These are phyloP conservation scores for Tricholaema leucomelas DNA, from an alignment of 2,113 vertebrate genomes.

Conservation along the genomic window DNA sequence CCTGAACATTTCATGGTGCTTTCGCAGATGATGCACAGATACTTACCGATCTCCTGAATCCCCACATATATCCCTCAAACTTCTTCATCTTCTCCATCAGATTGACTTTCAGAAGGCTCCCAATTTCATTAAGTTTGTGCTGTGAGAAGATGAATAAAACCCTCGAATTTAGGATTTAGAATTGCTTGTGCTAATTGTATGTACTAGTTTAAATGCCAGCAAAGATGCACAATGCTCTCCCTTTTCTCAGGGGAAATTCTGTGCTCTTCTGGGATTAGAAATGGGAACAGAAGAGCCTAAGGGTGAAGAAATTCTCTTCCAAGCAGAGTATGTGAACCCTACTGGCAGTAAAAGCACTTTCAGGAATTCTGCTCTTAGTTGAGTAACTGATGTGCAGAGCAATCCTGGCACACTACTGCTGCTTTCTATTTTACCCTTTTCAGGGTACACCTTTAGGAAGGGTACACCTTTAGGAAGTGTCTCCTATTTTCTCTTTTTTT, in stretches of 20 bases:
- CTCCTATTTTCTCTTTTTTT: not conserved
- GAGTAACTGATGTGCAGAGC: not conserved
- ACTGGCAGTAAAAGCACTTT: not conserved
- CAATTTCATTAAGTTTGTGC: constrained; percentile 70
- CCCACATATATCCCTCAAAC: constrained; percentile 62
- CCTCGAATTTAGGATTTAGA: not conserved
- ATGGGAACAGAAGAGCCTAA: not conserved
- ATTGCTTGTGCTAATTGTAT: not conserved
- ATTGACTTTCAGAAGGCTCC: constrained; percentile 64
- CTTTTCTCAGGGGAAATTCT: not conserved
- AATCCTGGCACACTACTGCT: not conserved
- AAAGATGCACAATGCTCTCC: not conserved
- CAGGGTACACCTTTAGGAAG: not conserved
- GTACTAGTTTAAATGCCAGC: not conserved
- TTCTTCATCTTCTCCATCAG: constrained; percentile 73
- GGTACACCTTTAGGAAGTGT: not conserved
- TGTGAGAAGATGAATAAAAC: constrained; percentile 48
- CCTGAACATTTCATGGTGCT: not conserved
- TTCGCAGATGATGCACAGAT: not conserved
- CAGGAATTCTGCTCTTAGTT: not conserved
- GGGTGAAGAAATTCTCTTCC: not conserved
- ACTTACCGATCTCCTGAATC: constrained; percentile 51
- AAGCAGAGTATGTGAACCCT: not conserved
- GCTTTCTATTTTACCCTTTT: not conserved
- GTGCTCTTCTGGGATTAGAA: not conserved